Percentiles rank a stretch among this genome's conserved stretches.
Evolutionary conservation across 2,888 invertebrate species (phyloP).

Genomic region (Loripinus fragilis): DNA sequence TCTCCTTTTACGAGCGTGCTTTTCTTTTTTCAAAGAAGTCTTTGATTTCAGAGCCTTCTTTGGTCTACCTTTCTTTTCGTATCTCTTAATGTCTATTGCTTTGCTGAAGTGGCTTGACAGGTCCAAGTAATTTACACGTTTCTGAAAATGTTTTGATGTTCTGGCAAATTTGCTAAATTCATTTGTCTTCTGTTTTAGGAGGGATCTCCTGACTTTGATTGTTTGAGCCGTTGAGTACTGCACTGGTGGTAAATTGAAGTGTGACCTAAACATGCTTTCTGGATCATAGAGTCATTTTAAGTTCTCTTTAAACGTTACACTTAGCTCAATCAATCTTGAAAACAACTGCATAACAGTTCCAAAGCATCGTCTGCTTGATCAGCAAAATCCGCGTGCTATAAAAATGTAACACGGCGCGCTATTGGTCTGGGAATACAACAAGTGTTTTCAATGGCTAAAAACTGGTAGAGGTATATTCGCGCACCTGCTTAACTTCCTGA

Average conservation of each 20-base stretch:
- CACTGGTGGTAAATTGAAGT: background rate
- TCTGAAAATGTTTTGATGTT: constrained; percentile 1
- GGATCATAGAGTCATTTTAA: background rate
- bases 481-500: background rate
- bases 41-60: constrained; percentile 1
- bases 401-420: background rate
- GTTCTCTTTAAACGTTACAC: no score
- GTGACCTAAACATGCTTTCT: background rate
- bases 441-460: background rate
- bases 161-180: background rate
- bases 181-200: background rate
- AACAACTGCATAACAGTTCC: background rate
- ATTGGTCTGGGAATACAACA: background rate
- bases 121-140: background rate
- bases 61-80: background rate
- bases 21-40: background rate
- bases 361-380: constrained; percentile 13
- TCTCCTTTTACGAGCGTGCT: background rate
- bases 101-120: constrained; percentile 1
- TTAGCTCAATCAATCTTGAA: no score
- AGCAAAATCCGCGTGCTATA: constrained; percentile 11
- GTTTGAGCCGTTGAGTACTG: background rate
- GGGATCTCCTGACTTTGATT: background rate
- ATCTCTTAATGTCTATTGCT: background rate
- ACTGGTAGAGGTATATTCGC: background rate